phyloP scores from a whole-genome alignment of 2,888 invertebrate species.

The Oscheius myriophilus region DNA sequence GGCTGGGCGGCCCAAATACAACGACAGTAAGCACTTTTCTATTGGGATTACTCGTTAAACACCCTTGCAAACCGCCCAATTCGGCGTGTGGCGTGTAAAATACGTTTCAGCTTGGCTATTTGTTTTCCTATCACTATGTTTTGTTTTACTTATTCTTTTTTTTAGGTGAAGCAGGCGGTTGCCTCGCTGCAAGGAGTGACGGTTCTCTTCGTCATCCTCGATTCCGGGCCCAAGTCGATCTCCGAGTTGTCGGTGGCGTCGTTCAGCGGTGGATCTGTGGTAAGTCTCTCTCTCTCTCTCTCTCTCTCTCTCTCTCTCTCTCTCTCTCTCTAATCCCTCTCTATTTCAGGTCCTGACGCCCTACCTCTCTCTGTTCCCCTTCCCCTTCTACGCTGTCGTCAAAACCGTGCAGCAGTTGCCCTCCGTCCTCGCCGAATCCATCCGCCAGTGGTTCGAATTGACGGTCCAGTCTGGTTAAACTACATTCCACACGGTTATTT shows the following conservation, averaged over 20 bases:
- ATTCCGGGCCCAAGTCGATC: slow-evolving; percentile 92
- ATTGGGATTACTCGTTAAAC: too few species aligned
- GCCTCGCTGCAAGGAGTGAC: slow-evolving; percentile 79
- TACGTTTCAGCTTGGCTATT: too few species aligned
- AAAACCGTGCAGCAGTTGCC: slow-evolving; percentile 79
- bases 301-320: background rate
- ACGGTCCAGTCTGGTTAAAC: slow-evolving; percentile 33
- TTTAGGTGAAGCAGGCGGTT: slow-evolving; percentile 49
- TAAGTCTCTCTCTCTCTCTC: slow-evolving; percentile 25
- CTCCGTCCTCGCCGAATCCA: slow-evolving; percentile 89
- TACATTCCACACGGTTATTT: background rate
- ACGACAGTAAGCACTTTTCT: too few species aligned
- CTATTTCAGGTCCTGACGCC: slow-evolving; percentile 69
- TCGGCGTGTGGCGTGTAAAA: too few species aligned
- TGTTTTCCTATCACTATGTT: too few species aligned
- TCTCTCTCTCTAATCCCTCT: background rate
- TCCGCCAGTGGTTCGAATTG: slow-evolving; percentile 98
- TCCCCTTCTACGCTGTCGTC: slow-evolving; percentile 94
- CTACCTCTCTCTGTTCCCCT: slow-evolving; percentile 95
- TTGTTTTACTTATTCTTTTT: too few species aligned
- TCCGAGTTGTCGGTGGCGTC: slow-evolving; percentile 85
- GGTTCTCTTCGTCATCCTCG: slow-evolving; percentile 92
- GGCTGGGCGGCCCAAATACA: too few species aligned
- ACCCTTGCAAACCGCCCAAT: too few species aligned
- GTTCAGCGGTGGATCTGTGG: slow-evolving; percentile 75